Percentiles rank a stretch among this genome's conserved stretches.
Evolutionary conservation across 2,888 invertebrate genomes (phyloP).

Genomic region (Branchellion lobata): DNA sequence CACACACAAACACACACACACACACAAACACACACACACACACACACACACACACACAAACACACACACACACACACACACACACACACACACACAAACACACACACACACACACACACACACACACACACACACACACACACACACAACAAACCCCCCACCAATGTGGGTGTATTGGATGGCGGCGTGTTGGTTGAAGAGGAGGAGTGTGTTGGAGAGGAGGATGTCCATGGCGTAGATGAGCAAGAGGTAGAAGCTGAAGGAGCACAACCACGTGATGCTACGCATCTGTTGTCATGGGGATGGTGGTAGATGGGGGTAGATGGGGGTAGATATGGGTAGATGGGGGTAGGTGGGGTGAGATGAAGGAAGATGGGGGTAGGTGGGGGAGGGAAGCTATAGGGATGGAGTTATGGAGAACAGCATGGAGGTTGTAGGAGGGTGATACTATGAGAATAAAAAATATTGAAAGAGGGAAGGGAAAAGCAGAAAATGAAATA

Average conservation of each 20-base stretch:
- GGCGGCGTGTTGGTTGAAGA: too few species aligned
- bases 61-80: slow-evolving; percentile 28
- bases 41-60: background rate
- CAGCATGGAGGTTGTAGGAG: too few species aligned
- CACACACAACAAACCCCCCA: too few species aligned
- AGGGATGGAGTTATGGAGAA: too few species aligned
- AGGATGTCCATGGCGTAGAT: too few species aligned
- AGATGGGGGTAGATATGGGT: too few species aligned
- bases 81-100: slow-evolving; percentile 26
- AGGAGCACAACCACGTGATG: too few species aligned
- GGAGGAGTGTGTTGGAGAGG: too few species aligned
- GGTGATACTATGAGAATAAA: background rate
- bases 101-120: slow-evolving; percentile 7
- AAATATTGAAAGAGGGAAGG: background rate
- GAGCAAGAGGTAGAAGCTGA: slow-evolving; percentile 8
- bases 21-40: background rate
- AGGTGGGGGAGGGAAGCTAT: too few species aligned
- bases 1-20: background rate
- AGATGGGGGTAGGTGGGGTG: too few species aligned
- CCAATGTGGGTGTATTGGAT: too few species aligned
- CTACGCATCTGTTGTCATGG: slow-evolving; percentile 17
- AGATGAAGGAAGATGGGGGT: too few species aligned
- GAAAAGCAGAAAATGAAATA: background rate
- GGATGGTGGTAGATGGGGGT: background rate
- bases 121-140: slow-evolving; percentile 17